A percentile compares a stretch with the other conserved stretches of the same genome.
Evolutionary conservation across 2,113 vertebrate species (phyloP).

Genomic region (Psettodes erumei): DNA sequence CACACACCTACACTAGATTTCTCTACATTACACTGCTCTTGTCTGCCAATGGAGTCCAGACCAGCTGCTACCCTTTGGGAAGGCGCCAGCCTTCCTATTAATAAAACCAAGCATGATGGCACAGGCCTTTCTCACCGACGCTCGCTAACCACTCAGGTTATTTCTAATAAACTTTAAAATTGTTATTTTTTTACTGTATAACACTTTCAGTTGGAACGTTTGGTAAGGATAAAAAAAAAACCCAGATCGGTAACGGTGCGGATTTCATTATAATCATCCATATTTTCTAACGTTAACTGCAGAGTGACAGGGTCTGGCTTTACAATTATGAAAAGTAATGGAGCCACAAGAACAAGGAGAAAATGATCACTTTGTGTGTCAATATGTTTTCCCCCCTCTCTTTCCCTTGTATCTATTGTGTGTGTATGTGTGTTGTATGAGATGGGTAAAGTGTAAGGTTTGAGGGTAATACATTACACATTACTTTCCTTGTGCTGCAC

Average conservation of each 20-base stretch:
- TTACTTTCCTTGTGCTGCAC: neutral
- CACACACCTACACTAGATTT: slow-evolving; percentile 7
- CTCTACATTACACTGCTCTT: slow-evolving; percentile 10
- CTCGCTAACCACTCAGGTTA: neutral
- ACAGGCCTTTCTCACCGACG: slow-evolving; percentile 2
- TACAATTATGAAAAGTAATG: neutral
- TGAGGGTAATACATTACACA: neutral
- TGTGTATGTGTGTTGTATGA: neutral
- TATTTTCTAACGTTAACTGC: neutral
- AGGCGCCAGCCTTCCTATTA: slow-evolving; percentile 52
- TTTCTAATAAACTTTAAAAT: neutral
- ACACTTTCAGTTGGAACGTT: neutral
- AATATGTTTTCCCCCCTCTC: neutral
- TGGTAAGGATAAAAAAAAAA: neutral
- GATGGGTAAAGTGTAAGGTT: neutral
- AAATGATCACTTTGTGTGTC: neutral
- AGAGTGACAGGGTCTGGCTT: neutral
- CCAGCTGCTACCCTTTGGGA: slow-evolving; percentile 58
- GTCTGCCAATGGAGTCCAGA: slow-evolving; percentile 44
- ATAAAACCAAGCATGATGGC: slow-evolving; percentile 39
- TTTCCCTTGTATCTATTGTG: neutral
- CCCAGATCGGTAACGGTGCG: neutral
- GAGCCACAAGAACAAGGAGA: neutral
- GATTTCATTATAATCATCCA: neutral
- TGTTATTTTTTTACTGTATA: neutral